Conservation (phyloP, 2,888 invertebrate species). For the Caenorhabditis angaria region DNA sequence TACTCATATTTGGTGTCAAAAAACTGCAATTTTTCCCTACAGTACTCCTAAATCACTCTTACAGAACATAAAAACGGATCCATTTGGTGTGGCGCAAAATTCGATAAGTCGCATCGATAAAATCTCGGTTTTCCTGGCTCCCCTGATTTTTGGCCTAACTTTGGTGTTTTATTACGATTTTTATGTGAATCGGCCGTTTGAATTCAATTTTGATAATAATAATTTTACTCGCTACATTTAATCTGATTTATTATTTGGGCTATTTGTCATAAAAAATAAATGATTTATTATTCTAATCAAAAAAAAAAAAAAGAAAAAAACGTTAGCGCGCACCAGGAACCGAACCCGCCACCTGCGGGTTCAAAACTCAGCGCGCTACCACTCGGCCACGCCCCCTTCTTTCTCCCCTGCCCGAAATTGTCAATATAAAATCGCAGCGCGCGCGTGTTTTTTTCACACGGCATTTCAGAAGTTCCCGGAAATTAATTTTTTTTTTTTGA, state of each 20-base stretch:
- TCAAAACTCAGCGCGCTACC: too few species aligned
- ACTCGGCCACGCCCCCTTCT: too few species aligned
- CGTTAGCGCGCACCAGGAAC: too few species aligned
- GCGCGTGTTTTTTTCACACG: too few species aligned
- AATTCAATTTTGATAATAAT: slow-evolving; percentile 52
- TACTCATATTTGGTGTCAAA: too few species aligned
- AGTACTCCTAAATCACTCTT: slow-evolving; percentile 11
- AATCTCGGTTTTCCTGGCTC: slow-evolving; percentile 79
- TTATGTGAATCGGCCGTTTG: slow-evolving; percentile 52
- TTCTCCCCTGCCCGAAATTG: too few species aligned
- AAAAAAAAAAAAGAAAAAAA: too few species aligned
- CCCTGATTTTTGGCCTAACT: slow-evolving; percentile 81
- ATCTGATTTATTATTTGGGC: neutral
- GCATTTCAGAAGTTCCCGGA: too few species aligned
- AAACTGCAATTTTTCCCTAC: too few species aligned
- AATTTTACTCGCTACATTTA: neutral
- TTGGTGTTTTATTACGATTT: slow-evolving; percentile 83
- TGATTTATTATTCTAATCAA: neutral
- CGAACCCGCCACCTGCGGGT: too few species aligned
- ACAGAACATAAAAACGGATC: slow-evolving; percentile 53
- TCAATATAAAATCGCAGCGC: too few species aligned
- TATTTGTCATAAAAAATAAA: neutral
- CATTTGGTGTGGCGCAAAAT: slow-evolving; percentile 54
- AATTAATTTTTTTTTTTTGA: too few species aligned
- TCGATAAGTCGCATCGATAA: slow-evolving; percentile 48